Conservation (phyloP, 2,113 vertebrate species). For the Rattus rattus region DNA sequence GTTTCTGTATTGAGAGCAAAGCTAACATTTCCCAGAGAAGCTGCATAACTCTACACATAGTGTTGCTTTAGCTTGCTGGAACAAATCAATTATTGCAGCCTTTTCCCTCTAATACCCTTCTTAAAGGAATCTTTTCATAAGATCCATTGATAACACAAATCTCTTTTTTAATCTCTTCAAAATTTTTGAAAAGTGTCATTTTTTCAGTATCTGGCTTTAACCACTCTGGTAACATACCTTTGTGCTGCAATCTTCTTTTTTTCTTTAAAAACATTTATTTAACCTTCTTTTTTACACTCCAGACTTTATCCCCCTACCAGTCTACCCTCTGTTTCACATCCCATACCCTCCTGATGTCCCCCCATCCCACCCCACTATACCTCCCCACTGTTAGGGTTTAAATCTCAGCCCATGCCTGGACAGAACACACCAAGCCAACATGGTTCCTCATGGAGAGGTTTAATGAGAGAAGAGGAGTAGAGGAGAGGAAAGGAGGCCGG, state of each 20-base stretch:
- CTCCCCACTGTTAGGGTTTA: too few species aligned
- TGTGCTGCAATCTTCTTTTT: not conserved
- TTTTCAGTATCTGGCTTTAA: not conserved
- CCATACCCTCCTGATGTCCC: too few species aligned
- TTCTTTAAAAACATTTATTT: too few species aligned
- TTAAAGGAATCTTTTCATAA: not conserved
- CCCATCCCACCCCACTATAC: too few species aligned
- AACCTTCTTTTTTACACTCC: too few species aligned
- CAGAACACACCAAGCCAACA: too few species aligned
- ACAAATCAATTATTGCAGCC: not conserved
- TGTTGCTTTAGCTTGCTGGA: not conserved
- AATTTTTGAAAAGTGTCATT: not conserved
- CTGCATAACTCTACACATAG: not conserved
- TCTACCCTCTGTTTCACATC: too few species aligned
- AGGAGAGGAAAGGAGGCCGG: too few species aligned
- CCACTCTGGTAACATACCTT: not conserved
- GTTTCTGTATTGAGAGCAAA: not conserved
- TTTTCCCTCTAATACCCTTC: not conserved
- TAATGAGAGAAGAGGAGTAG: too few species aligned
- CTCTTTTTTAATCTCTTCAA: not conserved
- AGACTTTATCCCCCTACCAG: too few species aligned
- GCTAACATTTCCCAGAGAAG: not conserved
- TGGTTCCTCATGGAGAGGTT: too few species aligned
- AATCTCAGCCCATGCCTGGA: too few species aligned
- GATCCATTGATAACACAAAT: not conserved